Conservation (phyloP, 2,888 invertebrate species). For the Clusia tigrina region DNA sequence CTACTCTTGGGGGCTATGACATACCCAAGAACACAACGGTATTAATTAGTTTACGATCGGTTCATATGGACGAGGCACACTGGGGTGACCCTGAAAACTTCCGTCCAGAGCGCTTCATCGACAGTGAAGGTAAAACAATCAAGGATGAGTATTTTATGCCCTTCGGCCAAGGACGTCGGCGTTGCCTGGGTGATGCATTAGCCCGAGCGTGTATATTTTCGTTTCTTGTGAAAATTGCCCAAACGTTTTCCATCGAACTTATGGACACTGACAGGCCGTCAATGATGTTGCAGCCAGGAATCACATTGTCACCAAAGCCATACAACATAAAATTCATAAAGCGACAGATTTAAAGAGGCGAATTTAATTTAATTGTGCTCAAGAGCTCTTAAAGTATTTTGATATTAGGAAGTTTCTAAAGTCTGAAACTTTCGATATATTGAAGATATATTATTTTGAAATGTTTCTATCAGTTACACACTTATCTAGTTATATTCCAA, state of each 20-base stretch:
- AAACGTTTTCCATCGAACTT: slow-evolving; percentile 66
- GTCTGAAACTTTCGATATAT: too few species aligned
- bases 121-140: slow-evolving; percentile 49
- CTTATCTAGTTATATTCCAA: too few species aligned
- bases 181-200: slow-evolving; percentile 73
- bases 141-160: slow-evolving; percentile 61
- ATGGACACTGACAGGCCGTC: slow-evolving; percentile 63
- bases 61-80: slow-evolving; percentile 68
- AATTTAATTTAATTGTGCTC: too few species aligned
- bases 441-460: too few species aligned
- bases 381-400: too few species aligned
- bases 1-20: slow-evolving; percentile 67
- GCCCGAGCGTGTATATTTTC: slow-evolving; percentile 71
- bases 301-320: slow-evolving; percentile 68
- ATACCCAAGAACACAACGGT: slow-evolving; percentile 68
- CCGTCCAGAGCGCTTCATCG: slow-evolving; percentile 72
- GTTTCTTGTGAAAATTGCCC: slow-evolving; percentile 70
- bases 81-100: slow-evolving; percentile 72
- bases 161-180: slow-evolving; percentile 68
- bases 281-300: slow-evolving; percentile 66
- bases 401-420: too few species aligned
- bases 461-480: too few species aligned
- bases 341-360: slow-evolving; percentile 32
- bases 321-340: slow-evolving; percentile 65
- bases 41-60: slow-evolving; percentile 67